Conservation (phyloP, 30 jellyfish, hydroid and myxozoan species). For the Catostylus mosaicus region DNA sequence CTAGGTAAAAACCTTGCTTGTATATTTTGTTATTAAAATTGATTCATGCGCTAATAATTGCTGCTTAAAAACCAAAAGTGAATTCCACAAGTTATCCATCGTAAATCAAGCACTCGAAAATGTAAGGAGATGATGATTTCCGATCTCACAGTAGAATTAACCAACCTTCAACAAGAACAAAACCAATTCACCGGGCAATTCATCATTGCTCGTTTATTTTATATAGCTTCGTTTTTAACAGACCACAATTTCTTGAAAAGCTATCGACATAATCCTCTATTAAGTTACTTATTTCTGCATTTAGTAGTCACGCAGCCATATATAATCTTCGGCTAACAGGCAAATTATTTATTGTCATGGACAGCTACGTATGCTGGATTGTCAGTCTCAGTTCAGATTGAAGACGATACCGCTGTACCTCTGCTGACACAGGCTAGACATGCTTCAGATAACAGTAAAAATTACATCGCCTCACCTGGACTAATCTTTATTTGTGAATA, state of each 20-base stretch:
- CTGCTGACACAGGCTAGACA: no score
- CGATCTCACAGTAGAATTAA: background rate
- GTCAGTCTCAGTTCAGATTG: no score
- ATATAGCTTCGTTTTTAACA: background rate
- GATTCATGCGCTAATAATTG: slow-evolving; percentile 46
- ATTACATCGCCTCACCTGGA: no score
- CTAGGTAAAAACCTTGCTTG: background rate
- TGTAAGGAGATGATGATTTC: slow-evolving; percentile 24
- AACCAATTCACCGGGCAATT: background rate
- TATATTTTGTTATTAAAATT: background rate
- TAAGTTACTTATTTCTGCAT: background rate
- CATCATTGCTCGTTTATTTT: background rate
- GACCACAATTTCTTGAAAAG: slow-evolving; percentile 18
- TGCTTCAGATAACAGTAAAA: no score
- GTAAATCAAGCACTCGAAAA: slow-evolving; percentile 38
- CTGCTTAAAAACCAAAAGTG: slow-evolving; percentile 25
- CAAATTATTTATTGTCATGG: no score
- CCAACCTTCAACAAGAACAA: slow-evolving; percentile 7
- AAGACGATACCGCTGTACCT: no score
- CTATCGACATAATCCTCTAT: slow-evolving; percentile 9
- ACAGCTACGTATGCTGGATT: no score
- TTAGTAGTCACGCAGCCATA: background rate
- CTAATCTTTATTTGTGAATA: no score
- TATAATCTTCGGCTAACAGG: background rate
- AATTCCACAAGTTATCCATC: slow-evolving; percentile 14